phyloP scores from a whole-genome alignment of 2,888 invertebrate genomes.

The Cetonia aurata region DNA sequence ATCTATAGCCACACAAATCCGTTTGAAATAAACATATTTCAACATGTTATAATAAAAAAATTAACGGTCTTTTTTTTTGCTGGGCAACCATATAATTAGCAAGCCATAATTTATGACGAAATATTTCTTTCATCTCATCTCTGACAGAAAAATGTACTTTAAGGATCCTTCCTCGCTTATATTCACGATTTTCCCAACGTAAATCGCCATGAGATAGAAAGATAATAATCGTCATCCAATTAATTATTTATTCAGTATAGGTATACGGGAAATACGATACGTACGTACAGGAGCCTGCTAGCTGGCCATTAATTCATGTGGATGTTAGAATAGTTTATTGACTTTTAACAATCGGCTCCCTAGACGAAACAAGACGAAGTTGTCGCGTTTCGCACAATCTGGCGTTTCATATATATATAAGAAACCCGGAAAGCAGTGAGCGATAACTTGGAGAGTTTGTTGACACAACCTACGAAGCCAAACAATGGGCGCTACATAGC shows the following conservation, averaged over 20 bases:
- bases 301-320: constrained; percentile 11
- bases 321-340: constrained; percentile 26
- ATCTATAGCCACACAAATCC: too few species aligned
- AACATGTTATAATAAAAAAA: too few species aligned
- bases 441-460: constrained; percentile 16
- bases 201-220: neutral
- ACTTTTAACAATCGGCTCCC: constrained; percentile 35
- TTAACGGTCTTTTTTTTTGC: too few species aligned
- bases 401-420: neutral
- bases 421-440: constrained; percentile 1
- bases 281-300: constrained; percentile 7
- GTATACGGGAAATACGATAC: neutral
- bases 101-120: too few species aligned
- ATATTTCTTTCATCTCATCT: too few species aligned
- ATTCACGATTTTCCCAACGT: constrained; percentile 1
- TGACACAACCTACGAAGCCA: constrained; percentile 22
- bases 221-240: neutral
- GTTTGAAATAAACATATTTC: too few species aligned
- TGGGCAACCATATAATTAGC: too few species aligned
- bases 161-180: neutral
- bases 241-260: too few species aligned
- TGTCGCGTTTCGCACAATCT: neutral
- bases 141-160: too few species aligned
- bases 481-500: too few species aligned
- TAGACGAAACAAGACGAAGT: constrained; percentile 2